Percentiles rank a stretch among this genome's conserved stretches.
phyloP scores from a whole-genome alignment of 2,797 vertebrate genomes.

The Sebastes taczanowskii region DNA sequence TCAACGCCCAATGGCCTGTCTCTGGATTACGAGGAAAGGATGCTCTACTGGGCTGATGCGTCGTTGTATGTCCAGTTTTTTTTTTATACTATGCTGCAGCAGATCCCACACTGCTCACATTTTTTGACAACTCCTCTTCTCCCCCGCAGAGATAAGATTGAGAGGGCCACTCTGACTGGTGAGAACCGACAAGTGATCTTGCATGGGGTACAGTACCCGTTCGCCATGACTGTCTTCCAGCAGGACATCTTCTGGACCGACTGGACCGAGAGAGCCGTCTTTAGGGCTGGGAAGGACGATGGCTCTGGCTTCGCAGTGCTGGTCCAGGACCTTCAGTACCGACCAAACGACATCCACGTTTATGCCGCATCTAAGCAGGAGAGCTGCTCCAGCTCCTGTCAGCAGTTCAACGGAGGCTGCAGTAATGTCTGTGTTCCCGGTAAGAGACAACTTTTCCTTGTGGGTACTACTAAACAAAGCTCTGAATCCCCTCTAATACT shows the following conservation, averaged over 20 bases:
- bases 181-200: conserved; percentile 87
- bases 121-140: not conserved
- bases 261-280: conserved; percentile 86
- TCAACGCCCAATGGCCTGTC: conserved; percentile 90
- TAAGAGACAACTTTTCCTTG: conserved; percentile 56
- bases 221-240: conserved; percentile 87
- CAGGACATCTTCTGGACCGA: conserved; percentile 96
- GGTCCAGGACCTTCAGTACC: conserved; percentile 79
- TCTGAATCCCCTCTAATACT: not conserved
- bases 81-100: not conserved
- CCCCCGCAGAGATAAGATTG: conserved; percentile 85
- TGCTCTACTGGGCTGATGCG: conserved; percentile 93
- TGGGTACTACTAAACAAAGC: not conserved
- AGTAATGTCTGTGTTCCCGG: conserved; percentile 92
- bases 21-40: conserved; percentile 89
- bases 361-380: conserved; percentile 85
- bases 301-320: conserved; percentile 87
- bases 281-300: conserved; percentile 90
- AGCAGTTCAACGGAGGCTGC: conserved; percentile 94
- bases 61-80: conserved; percentile 80
- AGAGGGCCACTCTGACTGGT: conserved; percentile 87
- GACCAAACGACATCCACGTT: conserved; percentile 87
- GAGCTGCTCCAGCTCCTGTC: conserved; percentile 88
- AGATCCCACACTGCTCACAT: not conserved
- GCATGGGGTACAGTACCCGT: conserved; percentile 83